Percentiles rank a stretch among this genome's conserved stretches.
Evolutionary conservation across 1,140 invertebrate genomes (phyloP).

Genomic region (Liolophura sinensis): DNA sequence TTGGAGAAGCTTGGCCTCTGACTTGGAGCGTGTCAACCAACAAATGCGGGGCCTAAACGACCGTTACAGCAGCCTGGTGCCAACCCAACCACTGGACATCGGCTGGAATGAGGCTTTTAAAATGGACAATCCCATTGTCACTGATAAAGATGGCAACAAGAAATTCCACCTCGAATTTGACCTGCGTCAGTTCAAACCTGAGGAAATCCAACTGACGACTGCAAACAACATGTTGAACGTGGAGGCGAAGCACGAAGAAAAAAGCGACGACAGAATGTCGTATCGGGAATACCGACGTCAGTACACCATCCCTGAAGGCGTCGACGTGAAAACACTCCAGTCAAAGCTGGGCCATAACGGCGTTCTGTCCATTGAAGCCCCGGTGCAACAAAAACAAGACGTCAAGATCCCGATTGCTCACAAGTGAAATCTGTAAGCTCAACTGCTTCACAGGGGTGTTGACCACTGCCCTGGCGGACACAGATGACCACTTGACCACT

Average conservation of each 20-base stretch:
- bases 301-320: slow-evolving; percentile 13
- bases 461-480: too few species aligned
- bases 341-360: slow-evolving; percentile 17
- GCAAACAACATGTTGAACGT: not conserved
- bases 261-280: slow-evolving; percentile 10
- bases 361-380: slow-evolving; percentile 22
- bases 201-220: not conserved
- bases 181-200: not conserved
- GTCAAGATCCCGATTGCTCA: too few species aligned
- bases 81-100: too few species aligned
- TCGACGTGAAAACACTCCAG: slow-evolving; percentile 11
- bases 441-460: too few species aligned
- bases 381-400: slow-evolving; percentile 2
- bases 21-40: too few species aligned
- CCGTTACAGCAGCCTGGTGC: too few species aligned
- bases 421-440: too few species aligned
- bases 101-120: not conserved
- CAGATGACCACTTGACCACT: too few species aligned
- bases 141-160: slow-evolving; percentile 1
- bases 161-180: not conserved
- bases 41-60: too few species aligned
- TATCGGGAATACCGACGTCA: slow-evolving; percentile 16
- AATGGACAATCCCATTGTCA: not conserved
- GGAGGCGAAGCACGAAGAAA: slow-evolving; percentile 20
- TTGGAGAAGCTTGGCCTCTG: too few species aligned